Evolutionary conservation across 2,888 invertebrate species (phyloP), one percentile per base, ranked within the genome.

Genomic region (Marasmarcha lunaedactyla): DNA sequence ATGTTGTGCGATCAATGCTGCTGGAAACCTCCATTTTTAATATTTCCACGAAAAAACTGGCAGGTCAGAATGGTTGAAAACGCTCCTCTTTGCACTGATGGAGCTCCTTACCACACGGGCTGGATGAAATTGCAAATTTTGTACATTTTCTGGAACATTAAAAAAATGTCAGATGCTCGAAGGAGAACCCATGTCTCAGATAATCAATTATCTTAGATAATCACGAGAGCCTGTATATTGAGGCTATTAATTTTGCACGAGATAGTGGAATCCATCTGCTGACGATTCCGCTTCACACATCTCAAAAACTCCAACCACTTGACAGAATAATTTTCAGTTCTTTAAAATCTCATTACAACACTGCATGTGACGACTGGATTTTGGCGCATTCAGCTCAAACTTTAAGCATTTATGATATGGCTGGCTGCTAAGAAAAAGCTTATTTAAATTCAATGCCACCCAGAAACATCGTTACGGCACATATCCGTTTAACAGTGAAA

Each of bases 11-110:
- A 59, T 67, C 36, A 57, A 51, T 48, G 64, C 70, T 2, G 42
- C 41, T 41, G 70, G 68, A 25, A 56, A 50, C 67, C 69, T 20
- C 70, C 71, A 7, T 55, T 60, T 33, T 49, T 72, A 11, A 45
- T 68, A 30, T 38, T 38, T 15, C 38, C 38, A 5, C 12, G 38
- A 9, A 38, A 38, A 15, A 38, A 38, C 12, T 38, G 50, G 45
- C 52, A 63, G 35, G 43, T 50, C 27, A 48, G 55, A 36, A 63
- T 70, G 57, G 27, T 68, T 2, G 35, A 46, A 25, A 53, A 50
- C 43, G 63, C 57, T 30, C 68, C 63, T 33, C 42, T 51, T 13
- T 30, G 38, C 3, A 15, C 15, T 9, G 30, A 14, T 15, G 38
- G 38, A 14, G 38, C 38, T 14, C 36, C 59, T 26, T 46, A 51